Conservation (phyloP, 2,888 invertebrate genomes). For the Polymixis lichenea region DNA sequence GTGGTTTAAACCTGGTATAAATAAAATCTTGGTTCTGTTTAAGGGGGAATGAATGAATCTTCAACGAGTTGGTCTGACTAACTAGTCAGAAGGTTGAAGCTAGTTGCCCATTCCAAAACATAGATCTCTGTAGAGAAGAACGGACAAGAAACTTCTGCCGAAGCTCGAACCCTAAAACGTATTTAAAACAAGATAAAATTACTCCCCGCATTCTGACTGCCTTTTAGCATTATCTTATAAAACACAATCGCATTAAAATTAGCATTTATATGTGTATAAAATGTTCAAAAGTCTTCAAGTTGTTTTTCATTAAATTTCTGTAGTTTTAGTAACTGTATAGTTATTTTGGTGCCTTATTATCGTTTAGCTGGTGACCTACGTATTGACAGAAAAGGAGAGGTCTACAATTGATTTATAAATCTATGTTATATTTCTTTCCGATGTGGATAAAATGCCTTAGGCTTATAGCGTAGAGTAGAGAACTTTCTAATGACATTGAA, state of each 20-base stretch:
- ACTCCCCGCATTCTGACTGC: constrained; percentile 9
- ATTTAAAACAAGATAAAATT: neutral
- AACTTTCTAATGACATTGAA: constrained; percentile 10
- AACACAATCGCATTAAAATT: constrained; percentile 37
- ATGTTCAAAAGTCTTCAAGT: constrained; percentile 34
- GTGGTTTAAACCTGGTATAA: too few relatives aligned
- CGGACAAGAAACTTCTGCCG: too few relatives aligned
- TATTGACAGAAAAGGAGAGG: neutral
- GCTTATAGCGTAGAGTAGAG: neutral
- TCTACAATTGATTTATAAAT: neutral
- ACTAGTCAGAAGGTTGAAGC: too few relatives aligned
- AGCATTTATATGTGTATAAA: constrained; percentile 55
- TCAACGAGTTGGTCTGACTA: too few relatives aligned
- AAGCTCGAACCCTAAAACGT: too few relatives aligned
- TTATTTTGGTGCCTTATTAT: constrained; percentile 67
- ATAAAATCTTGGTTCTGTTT: too few relatives aligned
- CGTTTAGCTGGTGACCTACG: constrained; percentile 49
- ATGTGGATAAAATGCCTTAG: neutral
- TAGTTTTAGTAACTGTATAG: constrained; percentile 54
- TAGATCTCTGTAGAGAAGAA: too few relatives aligned
- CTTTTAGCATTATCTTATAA: neutral
- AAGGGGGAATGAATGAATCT: too few relatives aligned
- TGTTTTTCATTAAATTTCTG: constrained; percentile 31
- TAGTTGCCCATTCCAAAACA: too few relatives aligned
- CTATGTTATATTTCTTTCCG: neutral